Base-by-base conservation (phyloP, 2,113 vertebrate genomes). In the Tragelaphus scriptus region DNA sequence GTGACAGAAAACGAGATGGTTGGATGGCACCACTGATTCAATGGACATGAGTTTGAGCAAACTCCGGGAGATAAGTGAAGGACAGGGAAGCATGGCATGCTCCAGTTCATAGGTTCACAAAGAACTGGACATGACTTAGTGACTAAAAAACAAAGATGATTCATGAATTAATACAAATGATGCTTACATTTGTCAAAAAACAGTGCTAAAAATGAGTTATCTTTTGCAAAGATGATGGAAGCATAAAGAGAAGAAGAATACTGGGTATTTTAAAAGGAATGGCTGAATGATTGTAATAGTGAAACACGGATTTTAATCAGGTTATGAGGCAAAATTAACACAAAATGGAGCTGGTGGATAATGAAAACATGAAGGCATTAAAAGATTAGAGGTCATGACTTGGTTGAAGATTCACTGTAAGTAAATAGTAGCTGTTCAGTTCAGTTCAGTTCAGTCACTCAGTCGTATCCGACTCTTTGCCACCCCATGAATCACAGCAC, bases 51-150 rank as follows among this genome's bases (percentile, higher is more conserved):
- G 32, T 68, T 15, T 68, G 16, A n/a, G 16, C 32, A 68, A n/a
- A 68, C 4, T n/a, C 32, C 0, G 0, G 16, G 63, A 68, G 65
- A 68, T 19, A 68, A 68, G 16, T n/a, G 4, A n/a, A 19, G 65
- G 65, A 68, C 32, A 68, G 16, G 32, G 8, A 68, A 68, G 32
- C 65, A 68, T n/a, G 32, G 65, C 65, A 19, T 68, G 65, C 65
- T 36, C 16, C 32, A n/a, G 65, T n/a, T 68, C 32, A 68, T 17
- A 17, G 65, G 65, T 10, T 68, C 32, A 0, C 17, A 68, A 68
- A 68, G 32, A 68, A 16, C 1, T 68, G 65, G 65, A 10, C 9
- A n/a, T 68, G 16, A n/a, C 32, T 36, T 68, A n/a, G 32, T 68
- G 65, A 68, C 65, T 36, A 4, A 21, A 68, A 32, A 68, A n/a